Conservation (phyloP, 1,140 invertebrate genomes). For the Bombus superbus region DNA sequence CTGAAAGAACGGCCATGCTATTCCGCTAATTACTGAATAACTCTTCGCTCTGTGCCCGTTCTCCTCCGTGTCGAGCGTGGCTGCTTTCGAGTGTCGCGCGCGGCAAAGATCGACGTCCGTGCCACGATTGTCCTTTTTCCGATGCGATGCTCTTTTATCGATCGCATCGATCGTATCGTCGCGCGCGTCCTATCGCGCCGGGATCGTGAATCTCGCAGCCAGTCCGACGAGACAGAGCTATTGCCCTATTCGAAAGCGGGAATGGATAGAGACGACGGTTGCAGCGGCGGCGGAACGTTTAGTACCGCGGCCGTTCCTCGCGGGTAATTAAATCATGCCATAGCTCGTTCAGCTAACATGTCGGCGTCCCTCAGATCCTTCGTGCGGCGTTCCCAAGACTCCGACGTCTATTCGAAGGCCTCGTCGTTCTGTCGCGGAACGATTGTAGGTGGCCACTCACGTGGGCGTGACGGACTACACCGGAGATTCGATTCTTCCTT, state of each 20-base stretch:
- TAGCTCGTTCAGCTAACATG: conserved; percentile 17
- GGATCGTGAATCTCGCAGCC: conserved; percentile 57
- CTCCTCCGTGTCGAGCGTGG: background rate
- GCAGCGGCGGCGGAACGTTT: conserved; percentile 35
- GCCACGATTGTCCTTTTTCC: conserved; percentile 38
- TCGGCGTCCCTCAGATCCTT: conserved; percentile 39
- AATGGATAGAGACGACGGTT: conserved; percentile 49
- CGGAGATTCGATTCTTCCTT: background rate
- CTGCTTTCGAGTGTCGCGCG: conserved; percentile 52
- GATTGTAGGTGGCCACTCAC: conserved; percentile 26
- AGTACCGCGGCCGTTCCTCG: conserved; percentile 31
- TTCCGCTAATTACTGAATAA: conserved; percentile 71
- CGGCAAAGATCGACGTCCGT: conserved; percentile 56
- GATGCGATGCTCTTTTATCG: conserved; percentile 39
- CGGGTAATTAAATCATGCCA: conserved; percentile 73
- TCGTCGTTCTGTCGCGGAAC: conserved; percentile 19
- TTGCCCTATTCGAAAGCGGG: conserved; percentile 31
- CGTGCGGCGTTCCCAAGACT: background rate
- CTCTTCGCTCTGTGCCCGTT: conserved; percentile 36
- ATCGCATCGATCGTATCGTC: conserved; percentile 70
- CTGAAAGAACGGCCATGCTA: conserved; percentile 28
- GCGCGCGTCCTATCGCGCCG: conserved; percentile 59
- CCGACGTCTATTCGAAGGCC: background rate
- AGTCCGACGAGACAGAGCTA: conserved; percentile 22
- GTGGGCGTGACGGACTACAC: conserved; percentile 32